Base-by-base conservation (phyloP, 1,140 invertebrate species). In the Diabrotica undecimpunctata region DNA sequence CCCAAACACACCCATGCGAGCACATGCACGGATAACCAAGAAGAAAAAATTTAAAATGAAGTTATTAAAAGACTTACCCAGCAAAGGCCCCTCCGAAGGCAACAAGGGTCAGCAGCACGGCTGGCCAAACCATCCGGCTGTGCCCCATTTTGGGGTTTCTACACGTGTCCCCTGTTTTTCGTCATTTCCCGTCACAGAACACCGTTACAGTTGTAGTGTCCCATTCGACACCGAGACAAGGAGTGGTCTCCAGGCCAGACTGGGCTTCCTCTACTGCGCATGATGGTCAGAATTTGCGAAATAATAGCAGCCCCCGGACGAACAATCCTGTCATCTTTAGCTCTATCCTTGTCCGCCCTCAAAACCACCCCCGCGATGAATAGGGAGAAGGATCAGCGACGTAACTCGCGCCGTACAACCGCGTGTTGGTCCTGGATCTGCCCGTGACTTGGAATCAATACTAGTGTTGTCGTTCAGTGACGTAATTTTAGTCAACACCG, bases 201-300 rank as follows among this genome's bases (percentile, higher is more conserved):
- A 71, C 67, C 72, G 66, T 70, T 61, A 70, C 61, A 69, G 65
- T 73, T 71, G 72, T 70, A 70, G 75, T 75, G 74, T 72, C 74
- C 70, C 75, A 74, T 74, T 61, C 67, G 74, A 70, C 74, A 73
- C 72, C 72, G 68, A 68, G 73, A 76, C 71, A 75, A 77, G 75
- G 75, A 77, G 75, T 77, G 75, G 75, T 75, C 75, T 66, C 71
- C 70, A 68, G 69, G 73, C 72, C 70, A 70, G 62, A 74, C 71
- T 56, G 71, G 70, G 59, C 64, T 57, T 70, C 65, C 62, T 65
- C 66, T 66, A 73, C 66, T 74, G 75, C 75, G 75, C 75, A 77
- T 75, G 75, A 69, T 75, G 71, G 69, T 65, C 59, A 70, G 67
- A 72, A 68, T 72, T 70, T 74, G 74, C 73, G 72, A 75, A 74